Base-by-base conservation (phyloP, 2,888 invertebrate genomes). In the Drosophila kuntzei region DNA sequence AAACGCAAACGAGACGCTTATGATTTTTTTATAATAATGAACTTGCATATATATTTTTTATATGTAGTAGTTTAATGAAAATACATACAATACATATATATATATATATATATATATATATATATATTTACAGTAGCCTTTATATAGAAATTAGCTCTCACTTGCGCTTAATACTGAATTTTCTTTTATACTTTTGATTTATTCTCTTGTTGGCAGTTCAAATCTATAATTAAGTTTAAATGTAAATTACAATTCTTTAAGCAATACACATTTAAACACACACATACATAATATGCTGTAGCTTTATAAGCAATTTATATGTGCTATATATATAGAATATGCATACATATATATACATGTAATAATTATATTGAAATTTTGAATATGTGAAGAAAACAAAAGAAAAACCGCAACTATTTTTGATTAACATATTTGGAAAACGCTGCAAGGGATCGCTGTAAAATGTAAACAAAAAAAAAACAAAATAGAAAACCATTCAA, bases 1-100 rank as follows among this genome's bases (percentile, higher is more conserved):
- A 44, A 87, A 85, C 62, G 83, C 82, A 85, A 83, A 85, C 82
- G 86, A 84, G 82, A 87, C 87, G 83, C 83, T 84, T 84, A 84
- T 84, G 82, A 85, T 84, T 84, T 86, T 84, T 86, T 50, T 80
- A 32, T 64, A 66, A 46, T 46, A 46, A 29, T 59, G 50, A 62
- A 73, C 50, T 64, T 65, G 65, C 68, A 74, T 65, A 80, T 60
- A 64, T 67, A 69, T 83, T 74, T 75, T 67, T 70, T 66, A 84
- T 80, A 80, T 76, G 71, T 77, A 60, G 53, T 58, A 77, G 49
- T 64, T 64, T 64, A 79, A 79, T 39, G 25, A 22, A 53, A 62
- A 16, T 55, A 62, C 44, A 68, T 41, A 65, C 36, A 63, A 14
- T 57, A 62, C 37, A 68, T 46, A 72, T 43, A 67, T 51, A 46